Conservation (phyloP, 2,113 vertebrate species). For the Misgurnus mizolepis region DNA sequence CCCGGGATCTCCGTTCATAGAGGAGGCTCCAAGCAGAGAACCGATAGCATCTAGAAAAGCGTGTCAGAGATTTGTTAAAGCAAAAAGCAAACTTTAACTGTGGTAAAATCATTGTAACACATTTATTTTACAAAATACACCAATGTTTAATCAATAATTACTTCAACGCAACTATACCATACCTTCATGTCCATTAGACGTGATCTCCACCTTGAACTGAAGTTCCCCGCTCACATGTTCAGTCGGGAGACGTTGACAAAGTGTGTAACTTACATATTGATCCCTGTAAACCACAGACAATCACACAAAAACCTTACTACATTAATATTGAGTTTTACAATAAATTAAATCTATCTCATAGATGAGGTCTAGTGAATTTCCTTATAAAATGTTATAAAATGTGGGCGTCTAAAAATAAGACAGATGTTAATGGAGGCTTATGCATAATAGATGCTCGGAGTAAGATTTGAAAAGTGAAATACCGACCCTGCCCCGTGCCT, state of each 20-base stretch:
- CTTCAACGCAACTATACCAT: constrained; percentile 30
- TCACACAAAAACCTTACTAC: constrained; percentile 10
- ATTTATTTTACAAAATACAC: no score
- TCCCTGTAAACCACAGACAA: constrained; percentile 74
- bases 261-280: constrained; percentile 87
- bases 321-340: constrained; percentile 1
- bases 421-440: background rate
- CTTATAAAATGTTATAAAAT: no score
- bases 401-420: no score
- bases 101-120: no score
- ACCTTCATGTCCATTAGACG: constrained; percentile 90
- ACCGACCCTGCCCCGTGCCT: constrained; percentile 87
- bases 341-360: no score
- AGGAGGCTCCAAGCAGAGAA: constrained; percentile 75
- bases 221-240: constrained; percentile 96
- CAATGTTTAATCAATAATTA: background rate
- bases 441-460: background rate
- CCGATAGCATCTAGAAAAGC: constrained; percentile 76
- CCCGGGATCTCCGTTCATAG: constrained; percentile 88
- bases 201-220: constrained; percentile 89
- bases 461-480: background rate
- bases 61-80: background rate
- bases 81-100: no score
- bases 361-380: no score
- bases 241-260: constrained; percentile 91